Evolutionary conservation across 2,113 vertebrate genomes (phyloP).

Genomic region (Hypanus sabinus): DNA sequence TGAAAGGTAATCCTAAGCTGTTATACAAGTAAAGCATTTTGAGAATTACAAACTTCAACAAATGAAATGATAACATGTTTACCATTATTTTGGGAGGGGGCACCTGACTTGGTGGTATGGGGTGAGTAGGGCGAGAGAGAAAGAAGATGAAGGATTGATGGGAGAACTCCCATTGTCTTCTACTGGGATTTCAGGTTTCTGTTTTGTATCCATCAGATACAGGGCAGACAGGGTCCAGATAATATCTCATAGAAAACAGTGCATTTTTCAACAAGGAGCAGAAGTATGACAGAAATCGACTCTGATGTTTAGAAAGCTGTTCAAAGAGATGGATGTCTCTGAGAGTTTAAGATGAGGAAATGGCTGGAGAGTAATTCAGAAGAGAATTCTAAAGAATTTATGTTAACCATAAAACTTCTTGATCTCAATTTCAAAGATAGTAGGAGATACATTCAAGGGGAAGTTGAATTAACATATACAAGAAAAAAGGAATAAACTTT

Average conservation of each 20-base stretch:
- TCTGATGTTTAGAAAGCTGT: not conserved
- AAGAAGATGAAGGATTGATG: no score
- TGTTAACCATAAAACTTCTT: not conserved
- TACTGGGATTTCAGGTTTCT: no score
- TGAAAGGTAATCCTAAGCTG: no score
- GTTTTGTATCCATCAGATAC: not conserved
- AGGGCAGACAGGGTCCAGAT: not conserved
- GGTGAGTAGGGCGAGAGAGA: no score
- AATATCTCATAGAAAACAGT: not conserved
- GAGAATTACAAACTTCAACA: no score
- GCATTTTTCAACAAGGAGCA: not conserved
- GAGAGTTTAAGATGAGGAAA: not conserved
- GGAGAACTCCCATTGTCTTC: no score
- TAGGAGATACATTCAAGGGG: not conserved
- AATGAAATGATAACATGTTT: no score
- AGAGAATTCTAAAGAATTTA: not conserved
- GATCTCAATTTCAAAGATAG: not conserved
- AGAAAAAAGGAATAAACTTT: not conserved
- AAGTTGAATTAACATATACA: not conserved
- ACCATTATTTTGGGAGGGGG: no score
- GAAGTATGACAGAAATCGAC: not conserved
- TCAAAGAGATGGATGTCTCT: not conserved
- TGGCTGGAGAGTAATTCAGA: not conserved
- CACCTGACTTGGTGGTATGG: no score
- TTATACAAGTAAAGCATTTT: no score